Conservation (phyloP, 2,888 invertebrate genomes). For the Perithous albicinctus region DNA sequence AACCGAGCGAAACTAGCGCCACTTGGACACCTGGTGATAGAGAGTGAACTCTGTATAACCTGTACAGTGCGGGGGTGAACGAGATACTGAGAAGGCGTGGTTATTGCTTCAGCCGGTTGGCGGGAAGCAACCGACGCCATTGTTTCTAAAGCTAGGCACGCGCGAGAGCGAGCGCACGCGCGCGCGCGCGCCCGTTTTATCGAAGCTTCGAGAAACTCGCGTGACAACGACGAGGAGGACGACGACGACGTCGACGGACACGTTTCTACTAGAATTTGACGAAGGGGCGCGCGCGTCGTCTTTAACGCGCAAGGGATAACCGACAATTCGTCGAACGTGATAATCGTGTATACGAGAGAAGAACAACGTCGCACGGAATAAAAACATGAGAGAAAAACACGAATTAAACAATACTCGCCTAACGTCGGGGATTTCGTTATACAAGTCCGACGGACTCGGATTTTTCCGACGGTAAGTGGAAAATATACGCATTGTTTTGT, state of each 20-base stretch:
- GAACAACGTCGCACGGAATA: no score
- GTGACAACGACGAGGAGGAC: no score
- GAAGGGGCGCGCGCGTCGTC: constrained; percentile 67
- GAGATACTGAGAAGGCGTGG: constrained; percentile 60
- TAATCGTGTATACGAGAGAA: no score
- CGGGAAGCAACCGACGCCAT: constrained; percentile 75
- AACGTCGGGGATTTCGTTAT: no score
- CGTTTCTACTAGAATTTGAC: constrained; percentile 26
- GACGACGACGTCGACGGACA: constrained; percentile 21
- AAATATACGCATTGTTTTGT: no score
- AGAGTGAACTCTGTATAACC: no score
- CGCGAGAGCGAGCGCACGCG: constrained; percentile 72
- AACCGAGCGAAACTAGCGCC: constrained; percentile 68
- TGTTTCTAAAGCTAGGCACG: no score
- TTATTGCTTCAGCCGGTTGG: constrained; percentile 73
- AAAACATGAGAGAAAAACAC: no score
- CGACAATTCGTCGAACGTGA: constrained; percentile 54
- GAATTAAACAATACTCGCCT: no score
- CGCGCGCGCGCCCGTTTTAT: constrained; percentile 13
- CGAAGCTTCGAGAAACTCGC: no score
- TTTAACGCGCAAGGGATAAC: constrained; percentile 72
- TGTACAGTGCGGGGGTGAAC: constrained; percentile 61
- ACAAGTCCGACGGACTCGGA: no score
- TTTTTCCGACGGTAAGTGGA: no score
- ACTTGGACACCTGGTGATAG: constrained; percentile 59